These are phyloP conservation scores for Callyntrura guangdongensis DNA, from an alignment of 2,888 invertebrate genomes.

Conservation along the genomic window DNA sequence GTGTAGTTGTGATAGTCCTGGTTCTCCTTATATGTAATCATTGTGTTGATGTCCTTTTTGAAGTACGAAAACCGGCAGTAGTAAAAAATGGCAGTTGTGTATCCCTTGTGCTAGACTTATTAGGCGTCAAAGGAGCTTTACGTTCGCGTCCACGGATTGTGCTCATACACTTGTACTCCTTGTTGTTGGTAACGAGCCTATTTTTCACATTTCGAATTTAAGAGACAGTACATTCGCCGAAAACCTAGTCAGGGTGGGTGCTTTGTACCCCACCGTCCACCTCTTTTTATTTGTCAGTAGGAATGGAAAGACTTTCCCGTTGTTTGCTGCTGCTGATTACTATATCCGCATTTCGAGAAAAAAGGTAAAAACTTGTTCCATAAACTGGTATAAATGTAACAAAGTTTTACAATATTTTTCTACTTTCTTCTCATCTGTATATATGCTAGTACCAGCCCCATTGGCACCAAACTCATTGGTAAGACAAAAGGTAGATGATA, in stretches of 20 bases:
- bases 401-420: neutral
- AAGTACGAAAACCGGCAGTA: slow-evolving; percentile 8
- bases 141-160: neutral
- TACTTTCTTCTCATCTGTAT: neutral
- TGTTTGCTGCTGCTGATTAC: neutral
- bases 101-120: neutral
- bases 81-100: slow-evolving; percentile 20
- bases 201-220: slow-evolving; percentile 29
- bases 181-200: slow-evolving; percentile 16
- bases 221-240: neutral
- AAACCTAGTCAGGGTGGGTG: neutral
- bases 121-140: slow-evolving; percentile 2
- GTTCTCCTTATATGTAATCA: neutral
- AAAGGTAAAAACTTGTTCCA: slow-evolving; percentile 5
- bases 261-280: neutral
- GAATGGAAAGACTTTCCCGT: neutral
- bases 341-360: neutral
- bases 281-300: slow-evolving; percentile 5
- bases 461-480: neutral
- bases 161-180: neutral
- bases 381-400: neutral
- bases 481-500: neutral
- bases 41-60: neutral
- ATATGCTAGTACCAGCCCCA: too few species aligned
- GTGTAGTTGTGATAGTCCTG: neutral